These are phyloP conservation scores for Chymomyza caudatula DNA, from an alignment of 2,888 invertebrate species.

Conservation along the genomic window DNA sequence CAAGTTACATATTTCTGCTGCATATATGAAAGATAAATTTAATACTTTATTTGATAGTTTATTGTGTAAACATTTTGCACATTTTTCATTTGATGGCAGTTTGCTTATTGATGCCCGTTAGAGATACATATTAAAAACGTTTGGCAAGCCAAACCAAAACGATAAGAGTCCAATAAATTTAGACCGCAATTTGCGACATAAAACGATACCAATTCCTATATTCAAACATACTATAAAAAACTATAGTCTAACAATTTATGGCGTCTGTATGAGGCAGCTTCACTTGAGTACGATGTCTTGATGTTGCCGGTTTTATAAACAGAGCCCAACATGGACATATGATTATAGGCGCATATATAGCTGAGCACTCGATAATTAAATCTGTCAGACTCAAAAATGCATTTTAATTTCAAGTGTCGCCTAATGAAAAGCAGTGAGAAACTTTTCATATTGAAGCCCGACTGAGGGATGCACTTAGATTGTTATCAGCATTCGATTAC, in stretches of 20 bases:
- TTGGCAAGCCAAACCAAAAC: conserved; percentile 18
- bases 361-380: conserved; percentile 54
- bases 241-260: not conserved
- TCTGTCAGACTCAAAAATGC: conserved; percentile 52
- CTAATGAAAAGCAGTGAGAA: conserved; percentile 18
- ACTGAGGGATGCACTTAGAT: not conserved
- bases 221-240: not conserved
- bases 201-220: not conserved
- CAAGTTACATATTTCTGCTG: not conserved
- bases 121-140: not conserved
- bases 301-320: not conserved
- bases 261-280: not conserved
- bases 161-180: conserved; percentile 29
- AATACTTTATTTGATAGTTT: not conserved
- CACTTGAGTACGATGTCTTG: not conserved
- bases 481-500: too few relatives aligned
- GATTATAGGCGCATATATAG: conserved; percentile 50
- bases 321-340: conserved; percentile 30
- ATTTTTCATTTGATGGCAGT: not conserved
- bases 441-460: not conserved
- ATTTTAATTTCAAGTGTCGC: conserved; percentile 43
- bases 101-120: not conserved
- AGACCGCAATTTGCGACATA: not conserved
- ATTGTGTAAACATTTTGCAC: not conserved
- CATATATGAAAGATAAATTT: not conserved